Conservation (phyloP, 2,888 invertebrate species). For the Siphonodentalium dalli region DNA sequence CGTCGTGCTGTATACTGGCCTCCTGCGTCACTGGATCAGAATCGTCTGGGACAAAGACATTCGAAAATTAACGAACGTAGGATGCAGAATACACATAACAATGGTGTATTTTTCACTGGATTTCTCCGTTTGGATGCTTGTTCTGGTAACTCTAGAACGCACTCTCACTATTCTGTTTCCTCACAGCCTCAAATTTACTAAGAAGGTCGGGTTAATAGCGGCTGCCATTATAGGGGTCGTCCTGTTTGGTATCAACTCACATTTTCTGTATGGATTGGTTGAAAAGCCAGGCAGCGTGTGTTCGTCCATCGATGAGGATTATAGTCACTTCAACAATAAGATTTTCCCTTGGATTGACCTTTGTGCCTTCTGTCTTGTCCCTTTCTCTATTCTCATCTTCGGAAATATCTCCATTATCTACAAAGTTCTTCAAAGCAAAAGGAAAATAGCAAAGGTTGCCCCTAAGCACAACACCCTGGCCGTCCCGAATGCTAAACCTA, state of each 20-base stretch:
- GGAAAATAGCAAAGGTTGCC: constrained; percentile 8
- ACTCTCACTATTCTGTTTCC: constrained; percentile 47
- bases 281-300: constrained; percentile 18
- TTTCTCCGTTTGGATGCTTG: constrained; percentile 49
- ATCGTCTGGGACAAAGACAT: constrained; percentile 33
- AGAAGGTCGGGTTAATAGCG: constrained; percentile 23
- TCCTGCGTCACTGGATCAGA: constrained; percentile 38
- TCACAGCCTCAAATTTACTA: constrained; percentile 38
- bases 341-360: constrained; percentile 51
- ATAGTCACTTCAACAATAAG: constrained; percentile 23
- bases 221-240: constrained; percentile 26
- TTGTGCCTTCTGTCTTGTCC: constrained; percentile 39
- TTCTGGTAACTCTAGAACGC: constrained; percentile 49
- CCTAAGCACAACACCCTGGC: background rate
- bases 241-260: constrained; percentile 34
- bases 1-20: constrained; percentile 41
- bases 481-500: too few species aligned
- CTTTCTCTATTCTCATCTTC: constrained; percentile 37
- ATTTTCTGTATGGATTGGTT: constrained; percentile 36
- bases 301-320: constrained; percentile 15
- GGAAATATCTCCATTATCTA: constrained; percentile 44
- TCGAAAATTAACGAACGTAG: constrained; percentile 21
- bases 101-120: constrained; percentile 43
- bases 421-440: constrained; percentile 29
- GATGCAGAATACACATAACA: constrained; percentile 41